Base-by-base conservation (phyloP, 2,797 vertebrate species). In the Vespertilio murinus region DNA sequence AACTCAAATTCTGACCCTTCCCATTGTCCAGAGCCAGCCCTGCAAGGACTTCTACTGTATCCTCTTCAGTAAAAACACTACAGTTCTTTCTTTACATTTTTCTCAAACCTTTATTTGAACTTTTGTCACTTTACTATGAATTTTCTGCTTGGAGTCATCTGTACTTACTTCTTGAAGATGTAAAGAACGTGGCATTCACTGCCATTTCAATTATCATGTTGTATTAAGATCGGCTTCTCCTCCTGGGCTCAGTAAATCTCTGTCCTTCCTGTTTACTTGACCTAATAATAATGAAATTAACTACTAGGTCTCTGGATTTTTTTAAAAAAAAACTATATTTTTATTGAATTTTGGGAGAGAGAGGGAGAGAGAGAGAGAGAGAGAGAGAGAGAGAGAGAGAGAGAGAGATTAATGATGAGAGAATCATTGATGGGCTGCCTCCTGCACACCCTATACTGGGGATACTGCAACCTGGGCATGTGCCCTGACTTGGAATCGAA, bases 221-320 rank as follows among this genome's bases (percentile, higher is more conserved):
- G 87, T 74, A n/a, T 93, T 77, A 84, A 80, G 67, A 90, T 49
- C 18, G 33, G 5, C 30, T 88, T 75, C 20, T 83, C 69, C 9
- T 91, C 45, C 40, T 40, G 54, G n/a, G 11, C 10, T 45, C 56
- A 59, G 35, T n/a, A 56, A 88, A 45, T n/a, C 77, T 81, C 74
- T 69, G 13, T 1, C n/a, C 42, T 92, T 86, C 70, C 25, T 54
- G 33, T 83, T 91, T 75, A 61, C 14, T 74, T 77, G 20, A 83
- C 40, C 56, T 30, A 67, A 20, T 59, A 33, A 73, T 73, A 80
- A 69, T n/a, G 3, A 96, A 89, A 91, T 90, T 47, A 95, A 47
- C 17, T 40, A 89, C 42, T 35, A 64, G 17, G 4, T 35, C 64
- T 33, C 49, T 42, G 47, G 52, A 74, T 38, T 88, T 95, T 71